phyloP scores from a whole-genome alignment of 1,140 invertebrate species.

The Anadara kagoshimensis region DNA sequence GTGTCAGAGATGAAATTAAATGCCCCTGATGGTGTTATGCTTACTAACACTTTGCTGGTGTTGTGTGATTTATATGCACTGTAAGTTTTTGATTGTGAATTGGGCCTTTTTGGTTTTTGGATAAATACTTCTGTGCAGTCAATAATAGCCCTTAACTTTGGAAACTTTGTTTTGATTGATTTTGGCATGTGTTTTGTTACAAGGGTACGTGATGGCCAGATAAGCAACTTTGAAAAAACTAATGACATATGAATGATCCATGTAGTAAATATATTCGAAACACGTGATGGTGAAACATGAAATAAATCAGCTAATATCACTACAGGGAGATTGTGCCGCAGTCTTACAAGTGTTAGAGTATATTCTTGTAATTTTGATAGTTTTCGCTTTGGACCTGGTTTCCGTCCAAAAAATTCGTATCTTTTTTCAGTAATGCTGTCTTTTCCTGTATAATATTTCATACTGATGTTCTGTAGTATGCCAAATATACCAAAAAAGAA shows the following conservation, averaged over 20 bases:
- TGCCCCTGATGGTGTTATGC: slow-evolving; percentile 16
- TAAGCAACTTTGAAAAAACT: background rate
- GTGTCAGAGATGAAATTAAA: slow-evolving; percentile 28
- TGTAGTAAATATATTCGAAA: slow-evolving; percentile 28
- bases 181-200: slow-evolving; percentile 1
- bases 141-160: slow-evolving; percentile 12
- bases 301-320: slow-evolving; percentile 20
- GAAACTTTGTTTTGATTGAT: slow-evolving; percentile 12
- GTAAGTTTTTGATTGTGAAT: slow-evolving; percentile 2
- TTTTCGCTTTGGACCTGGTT: slow-evolving; percentile 17
- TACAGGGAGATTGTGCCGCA: background rate
- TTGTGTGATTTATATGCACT: slow-evolving; percentile 25
- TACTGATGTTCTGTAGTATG: background rate
- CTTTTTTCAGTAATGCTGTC: background rate
- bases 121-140: slow-evolving; percentile 30
- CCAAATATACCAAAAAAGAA: background rate
- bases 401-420: background rate
- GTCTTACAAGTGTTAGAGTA: slow-evolving; percentile 13
- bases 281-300: background rate
- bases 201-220: slow-evolving; percentile 18
- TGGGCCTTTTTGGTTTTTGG: slow-evolving; percentile 3
- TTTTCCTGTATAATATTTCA: slow-evolving; percentile 1
- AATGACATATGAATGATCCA: slow-evolving; percentile 20
- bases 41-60: slow-evolving; percentile 19
- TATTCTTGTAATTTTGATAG: slow-evolving; percentile 11